Conservation (phyloP, 1,140 invertebrate genomes). For the Diachasma alloeum region DNA sequence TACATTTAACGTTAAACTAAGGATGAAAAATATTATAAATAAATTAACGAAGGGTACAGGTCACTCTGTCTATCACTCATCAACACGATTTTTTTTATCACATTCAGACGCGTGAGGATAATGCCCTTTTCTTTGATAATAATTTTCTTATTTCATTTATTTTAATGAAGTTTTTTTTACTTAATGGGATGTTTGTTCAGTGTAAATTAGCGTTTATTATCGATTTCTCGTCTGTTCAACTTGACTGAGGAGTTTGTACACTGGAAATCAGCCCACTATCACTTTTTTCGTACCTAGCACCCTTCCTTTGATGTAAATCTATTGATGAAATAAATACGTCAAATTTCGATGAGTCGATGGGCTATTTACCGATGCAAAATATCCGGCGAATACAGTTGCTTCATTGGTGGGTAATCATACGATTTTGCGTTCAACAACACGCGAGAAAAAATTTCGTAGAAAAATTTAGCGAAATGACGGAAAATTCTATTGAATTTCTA, state of each 20-base stretch:
- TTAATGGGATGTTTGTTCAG: too few relatives aligned
- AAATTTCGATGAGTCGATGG: neutral
- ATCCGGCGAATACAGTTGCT: neutral
- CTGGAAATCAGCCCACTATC: neutral
- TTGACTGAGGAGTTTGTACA: too few relatives aligned
- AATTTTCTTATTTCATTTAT: conserved; percentile 1
- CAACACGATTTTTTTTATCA: neutral
- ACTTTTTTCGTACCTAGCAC: neutral
- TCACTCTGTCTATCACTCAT: neutral
- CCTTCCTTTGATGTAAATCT: conserved; percentile 4
- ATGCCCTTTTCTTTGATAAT: too few relatives aligned
- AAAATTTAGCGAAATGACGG: too few relatives aligned
- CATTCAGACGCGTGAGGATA: neutral
- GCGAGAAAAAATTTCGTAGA: too few relatives aligned
- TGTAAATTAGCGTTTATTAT: too few relatives aligned
- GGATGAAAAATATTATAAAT: conserved; percentile 34
- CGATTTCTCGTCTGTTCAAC: too few relatives aligned
- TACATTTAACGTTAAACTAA: neutral
- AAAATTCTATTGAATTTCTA: too few relatives aligned
- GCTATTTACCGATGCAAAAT: neutral
- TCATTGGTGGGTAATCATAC: too few relatives aligned
- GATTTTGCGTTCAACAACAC: neutral
- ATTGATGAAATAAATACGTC: conserved; percentile 24
- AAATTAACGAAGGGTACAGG: conserved; percentile 41
- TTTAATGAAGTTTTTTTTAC: neutral